Evolutionary conservation across 2,113 vertebrate genomes (phyloP).

Genomic region (Camelus dromedarius): DNA sequence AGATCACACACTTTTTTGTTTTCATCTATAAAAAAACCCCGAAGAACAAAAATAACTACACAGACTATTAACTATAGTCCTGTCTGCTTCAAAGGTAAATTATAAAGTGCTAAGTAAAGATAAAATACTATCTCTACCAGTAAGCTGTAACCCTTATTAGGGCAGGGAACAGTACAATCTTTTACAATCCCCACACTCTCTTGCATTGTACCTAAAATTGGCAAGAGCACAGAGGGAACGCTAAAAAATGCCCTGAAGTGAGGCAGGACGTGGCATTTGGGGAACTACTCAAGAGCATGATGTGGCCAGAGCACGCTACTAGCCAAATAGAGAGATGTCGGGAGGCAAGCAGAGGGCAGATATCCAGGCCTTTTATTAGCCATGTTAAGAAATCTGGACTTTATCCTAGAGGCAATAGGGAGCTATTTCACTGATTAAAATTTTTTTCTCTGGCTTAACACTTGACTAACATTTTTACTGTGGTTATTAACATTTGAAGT

Average conservation of each 20-base stretch:
- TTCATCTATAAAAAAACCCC: neutral
- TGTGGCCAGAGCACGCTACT: neutral
- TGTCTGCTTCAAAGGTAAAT: neutral
- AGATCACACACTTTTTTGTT: neutral
- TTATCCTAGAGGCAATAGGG: slow-evolving; percentile 4
- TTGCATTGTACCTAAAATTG: neutral
- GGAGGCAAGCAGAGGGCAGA: neutral
- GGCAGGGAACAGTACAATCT: neutral
- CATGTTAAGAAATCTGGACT: slow-evolving; percentile 35
- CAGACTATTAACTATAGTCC: neutral
- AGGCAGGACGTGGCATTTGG: neutral
- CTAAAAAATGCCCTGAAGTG: neutral
- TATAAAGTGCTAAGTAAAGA: neutral
- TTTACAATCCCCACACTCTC: neutral
- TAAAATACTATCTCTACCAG: neutral
- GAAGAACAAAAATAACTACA: neutral
- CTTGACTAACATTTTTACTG: neutral
- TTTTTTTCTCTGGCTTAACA: neutral
- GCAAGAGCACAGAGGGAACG: neutral
- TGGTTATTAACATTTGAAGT: neutral
- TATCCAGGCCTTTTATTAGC: neutral
- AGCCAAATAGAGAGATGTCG: neutral
- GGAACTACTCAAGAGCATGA: neutral
- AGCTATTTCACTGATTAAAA: slow-evolving; percentile 3
- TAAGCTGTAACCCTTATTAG: neutral